A percentile compares a stretch with the other conserved stretches of the same genome.
These are phyloP conservation scores for Hexactinellida sp. DNA, from an alignment of 37 sponge, comb jelly and placozoan species.

Conservation along the genomic window DNA sequence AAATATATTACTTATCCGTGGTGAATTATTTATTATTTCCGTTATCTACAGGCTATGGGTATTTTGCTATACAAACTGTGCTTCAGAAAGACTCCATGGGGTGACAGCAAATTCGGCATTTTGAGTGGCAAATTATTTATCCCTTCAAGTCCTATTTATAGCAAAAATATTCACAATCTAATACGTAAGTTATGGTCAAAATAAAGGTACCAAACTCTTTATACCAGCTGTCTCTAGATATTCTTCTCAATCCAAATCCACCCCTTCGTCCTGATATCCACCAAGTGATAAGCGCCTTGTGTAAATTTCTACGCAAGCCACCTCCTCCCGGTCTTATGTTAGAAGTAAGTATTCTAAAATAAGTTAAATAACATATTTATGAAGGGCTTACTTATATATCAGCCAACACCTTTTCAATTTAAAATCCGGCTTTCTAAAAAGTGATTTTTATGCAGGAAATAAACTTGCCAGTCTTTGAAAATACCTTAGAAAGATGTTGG, in stretches of 20 bases:
- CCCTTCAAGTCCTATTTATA: conserved; percentile 49
- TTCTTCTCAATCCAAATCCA: background rate
- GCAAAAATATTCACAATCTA: conserved; percentile 45
- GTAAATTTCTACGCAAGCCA: background rate
- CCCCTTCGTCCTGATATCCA: background rate
- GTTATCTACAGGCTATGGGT: conserved; percentile 70
- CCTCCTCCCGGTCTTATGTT: background rate
- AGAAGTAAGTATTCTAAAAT: background rate
- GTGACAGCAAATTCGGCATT: conserved; percentile 77
- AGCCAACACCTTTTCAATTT: no score
- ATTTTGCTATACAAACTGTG: conserved; percentile 87
- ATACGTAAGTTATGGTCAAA: conserved; percentile 41
- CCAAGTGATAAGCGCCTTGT: background rate
- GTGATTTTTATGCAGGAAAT: no score
- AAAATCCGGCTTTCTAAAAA: no score
- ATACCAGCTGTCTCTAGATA: background rate
- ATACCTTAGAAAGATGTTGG: no score
- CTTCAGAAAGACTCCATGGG: conserved; percentile 88
- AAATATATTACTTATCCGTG: no score
- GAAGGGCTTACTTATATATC: no score
- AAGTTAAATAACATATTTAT: no score
- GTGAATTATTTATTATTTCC: background rate
- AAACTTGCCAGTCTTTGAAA: no score
- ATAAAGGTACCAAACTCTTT: background rate
- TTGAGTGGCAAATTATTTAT: conserved; percentile 54